Percentiles rank a stretch among this genome's conserved stretches.
These are phyloP conservation scores for Mactromeris polynyma DNA, from an alignment of 2,888 invertebrate genomes.

Conservation along the genomic window DNA sequence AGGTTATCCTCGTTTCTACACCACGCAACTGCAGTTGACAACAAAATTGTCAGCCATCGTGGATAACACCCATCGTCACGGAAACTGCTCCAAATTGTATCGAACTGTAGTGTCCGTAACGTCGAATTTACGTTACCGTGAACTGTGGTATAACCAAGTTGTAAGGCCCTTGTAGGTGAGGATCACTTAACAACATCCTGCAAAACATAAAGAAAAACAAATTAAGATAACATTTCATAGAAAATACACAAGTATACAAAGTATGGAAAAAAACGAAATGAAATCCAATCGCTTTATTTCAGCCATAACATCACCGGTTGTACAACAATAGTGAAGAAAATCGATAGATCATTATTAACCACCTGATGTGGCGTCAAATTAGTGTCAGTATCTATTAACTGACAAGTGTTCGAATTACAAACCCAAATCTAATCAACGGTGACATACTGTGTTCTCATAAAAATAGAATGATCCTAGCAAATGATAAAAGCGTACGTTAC, in stretches of 20 bases:
- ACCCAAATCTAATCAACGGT: constrained; percentile 43
- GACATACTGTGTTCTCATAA: constrained; percentile 36
- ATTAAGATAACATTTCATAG: constrained; percentile 1
- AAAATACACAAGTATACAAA: neutral
- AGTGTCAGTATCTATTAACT: constrained; percentile 61
- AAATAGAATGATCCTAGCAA: constrained; percentile 32
- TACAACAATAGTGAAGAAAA: neutral
- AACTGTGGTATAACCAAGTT: constrained; percentile 34
- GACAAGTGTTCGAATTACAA: constrained; percentile 39
- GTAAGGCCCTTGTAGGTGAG: constrained; percentile 36
- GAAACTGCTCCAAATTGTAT: constrained; percentile 21
- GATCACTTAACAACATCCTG: constrained; percentile 70
- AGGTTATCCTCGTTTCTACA: constrained; percentile 7
- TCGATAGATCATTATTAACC: constrained; percentile 28
- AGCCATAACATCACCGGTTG: neutral
- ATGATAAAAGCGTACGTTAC: constrained; percentile 46
- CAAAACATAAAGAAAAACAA: constrained; percentile 20
- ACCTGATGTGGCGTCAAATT: constrained; percentile 54
- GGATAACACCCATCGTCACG: constrained; percentile 2
- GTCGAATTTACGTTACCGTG: constrained; percentile 20
- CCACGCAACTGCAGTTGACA: neutral
- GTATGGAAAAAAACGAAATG: neutral
- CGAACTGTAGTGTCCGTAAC: constrained; percentile 29
- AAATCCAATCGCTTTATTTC: neutral
- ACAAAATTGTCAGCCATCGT: neutral